phyloP scores from a whole-genome alignment of 2,797 vertebrate genomes.

The Adelosebastes latens region DNA sequence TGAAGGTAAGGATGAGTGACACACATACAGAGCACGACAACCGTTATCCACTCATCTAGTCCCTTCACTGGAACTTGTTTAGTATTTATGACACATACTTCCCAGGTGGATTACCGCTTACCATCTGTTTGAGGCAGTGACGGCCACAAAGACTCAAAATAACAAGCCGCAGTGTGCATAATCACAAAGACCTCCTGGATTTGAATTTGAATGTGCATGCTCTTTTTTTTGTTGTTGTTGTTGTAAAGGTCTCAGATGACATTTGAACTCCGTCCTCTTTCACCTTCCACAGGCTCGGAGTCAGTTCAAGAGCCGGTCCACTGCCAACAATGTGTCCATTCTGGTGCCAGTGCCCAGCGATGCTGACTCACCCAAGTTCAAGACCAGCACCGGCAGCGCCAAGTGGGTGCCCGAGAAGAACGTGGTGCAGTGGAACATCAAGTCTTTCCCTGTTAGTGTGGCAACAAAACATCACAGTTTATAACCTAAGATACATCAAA shows the following conservation, averaged over 20 bases:
- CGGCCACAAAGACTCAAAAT: constrained; percentile 5
- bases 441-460: constrained; percentile 85
- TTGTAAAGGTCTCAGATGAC: neutral
- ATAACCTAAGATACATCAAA: neutral
- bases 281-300: constrained; percentile 79
- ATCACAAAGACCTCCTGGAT: constrained; percentile 2
- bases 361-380: constrained; percentile 88
- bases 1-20: constrained; percentile 82
- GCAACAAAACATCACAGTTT: neutral
- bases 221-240: neutral
- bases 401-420: constrained; percentile 87
- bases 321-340: constrained; percentile 87
- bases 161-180: constrained; percentile 27
- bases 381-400: constrained; percentile 85
- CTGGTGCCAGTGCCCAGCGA: constrained; percentile 87
- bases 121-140: constrained; percentile 45
- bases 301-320: constrained; percentile 87
- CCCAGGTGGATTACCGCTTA: constrained; percentile 24
- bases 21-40: constrained; percentile 5
- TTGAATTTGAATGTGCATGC: neutral
- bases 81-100: constrained; percentile 42
- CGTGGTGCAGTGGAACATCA: constrained; percentile 86
- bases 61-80: constrained; percentile 20
- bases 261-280: constrained; percentile 43
- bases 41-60: constrained; percentile 6